Conservation (phyloP, 2,888 invertebrate species). For the Ophioninae sp. region DNA sequence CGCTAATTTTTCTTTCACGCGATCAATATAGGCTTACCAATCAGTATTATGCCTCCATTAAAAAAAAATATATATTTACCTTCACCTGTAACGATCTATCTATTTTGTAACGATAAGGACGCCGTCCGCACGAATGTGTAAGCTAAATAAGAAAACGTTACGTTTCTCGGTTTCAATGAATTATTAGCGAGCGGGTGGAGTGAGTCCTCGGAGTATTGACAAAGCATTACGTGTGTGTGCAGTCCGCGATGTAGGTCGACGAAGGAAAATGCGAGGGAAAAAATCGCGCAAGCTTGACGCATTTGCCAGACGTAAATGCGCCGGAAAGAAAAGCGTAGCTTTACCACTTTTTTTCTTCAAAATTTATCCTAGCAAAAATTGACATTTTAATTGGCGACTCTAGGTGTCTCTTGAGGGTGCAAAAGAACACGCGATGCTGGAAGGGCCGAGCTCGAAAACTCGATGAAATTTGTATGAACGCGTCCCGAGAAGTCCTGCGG, state of each 20-base stretch:
- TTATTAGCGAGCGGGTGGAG: constrained; percentile 30
- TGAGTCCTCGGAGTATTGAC: constrained; percentile 25
- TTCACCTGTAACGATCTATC: background rate
- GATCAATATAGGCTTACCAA: no score
- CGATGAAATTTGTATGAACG: constrained; percentile 20
- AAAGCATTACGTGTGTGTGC: constrained; percentile 17
- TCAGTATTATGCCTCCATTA: no score
- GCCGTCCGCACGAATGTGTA: constrained; percentile 67
- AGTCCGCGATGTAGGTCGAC: constrained; percentile 45
- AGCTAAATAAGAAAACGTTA: constrained; percentile 8
- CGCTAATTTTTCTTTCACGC: no score
- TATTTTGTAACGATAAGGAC: constrained; percentile 12
- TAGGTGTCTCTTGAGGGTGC: constrained; percentile 53
- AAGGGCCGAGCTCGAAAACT: constrained; percentile 16
- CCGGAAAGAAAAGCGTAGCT: constrained; percentile 23
- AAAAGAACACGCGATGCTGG: constrained; percentile 53
- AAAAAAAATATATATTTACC: no score
- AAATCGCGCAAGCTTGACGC: constrained; percentile 35
- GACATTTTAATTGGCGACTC: constrained; percentile 67
- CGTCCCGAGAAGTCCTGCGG: background rate
- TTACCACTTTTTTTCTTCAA: constrained; percentile 24
- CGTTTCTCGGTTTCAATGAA: constrained; percentile 19
- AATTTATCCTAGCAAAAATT: constrained; percentile 50
- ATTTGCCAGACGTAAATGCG: constrained; percentile 40
- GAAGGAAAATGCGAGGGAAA: constrained; percentile 11